Evolutionary conservation across 2,888 invertebrate species (phyloP).

Genomic region (Cyclophora albipunctata): DNA sequence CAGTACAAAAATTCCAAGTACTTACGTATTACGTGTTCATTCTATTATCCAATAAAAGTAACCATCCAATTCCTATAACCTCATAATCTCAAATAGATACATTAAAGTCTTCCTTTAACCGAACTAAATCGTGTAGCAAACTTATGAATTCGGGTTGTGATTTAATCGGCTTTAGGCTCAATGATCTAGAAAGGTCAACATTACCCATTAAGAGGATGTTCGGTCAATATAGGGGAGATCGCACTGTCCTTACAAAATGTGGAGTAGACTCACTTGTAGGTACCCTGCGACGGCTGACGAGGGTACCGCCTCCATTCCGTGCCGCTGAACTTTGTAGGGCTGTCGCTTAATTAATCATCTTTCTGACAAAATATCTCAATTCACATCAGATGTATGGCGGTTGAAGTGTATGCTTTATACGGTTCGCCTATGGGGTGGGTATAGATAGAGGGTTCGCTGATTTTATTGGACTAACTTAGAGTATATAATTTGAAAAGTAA

Average conservation of each 20-base stretch:
- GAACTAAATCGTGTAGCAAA: not conserved
- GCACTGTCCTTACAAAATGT: constrained; percentile 28
- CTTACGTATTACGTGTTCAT: too few species aligned
- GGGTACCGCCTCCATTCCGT: constrained; percentile 50
- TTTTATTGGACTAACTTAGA: too few species aligned
- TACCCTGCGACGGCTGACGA: constrained; percentile 42
- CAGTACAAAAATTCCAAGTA: too few species aligned
- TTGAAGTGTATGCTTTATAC: too few species aligned
- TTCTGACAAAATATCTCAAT: not conserved
- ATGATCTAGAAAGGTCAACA: constrained; percentile 13
- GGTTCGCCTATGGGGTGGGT: too few species aligned
- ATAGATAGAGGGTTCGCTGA: too few species aligned
- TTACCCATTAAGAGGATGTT: constrained; percentile 19
- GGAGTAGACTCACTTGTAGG: constrained; percentile 26
- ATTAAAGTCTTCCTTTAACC: not conserved
- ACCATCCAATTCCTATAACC: too few species aligned
- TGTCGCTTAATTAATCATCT: constrained; percentile 16
- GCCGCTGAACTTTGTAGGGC: constrained; percentile 32
- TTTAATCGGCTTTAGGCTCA: constrained; percentile 5
- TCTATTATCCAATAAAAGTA: too few species aligned
- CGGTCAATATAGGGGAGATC: constrained; percentile 19
- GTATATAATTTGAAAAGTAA: too few species aligned
- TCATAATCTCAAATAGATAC: too few species aligned
- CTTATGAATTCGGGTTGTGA: constrained; percentile 3
- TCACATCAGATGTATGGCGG: too few species aligned